A percentile compares a stretch with the other conserved stretches of the same genome.
These are phyloP conservation scores for Druon quercuslanigerum DNA, from an alignment of 1,140 invertebrate species.

Conservation along the genomic window DNA sequence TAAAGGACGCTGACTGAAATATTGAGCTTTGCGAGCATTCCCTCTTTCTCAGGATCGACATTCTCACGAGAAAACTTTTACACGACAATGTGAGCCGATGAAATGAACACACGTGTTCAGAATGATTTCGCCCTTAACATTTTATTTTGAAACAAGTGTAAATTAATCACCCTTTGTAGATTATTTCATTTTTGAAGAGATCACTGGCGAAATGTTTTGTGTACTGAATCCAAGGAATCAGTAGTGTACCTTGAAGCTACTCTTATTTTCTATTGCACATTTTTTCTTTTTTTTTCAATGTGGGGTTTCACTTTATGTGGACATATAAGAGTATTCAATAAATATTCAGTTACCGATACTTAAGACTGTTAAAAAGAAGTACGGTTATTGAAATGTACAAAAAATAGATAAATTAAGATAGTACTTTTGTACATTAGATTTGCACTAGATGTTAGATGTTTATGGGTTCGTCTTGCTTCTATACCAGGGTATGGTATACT, in stretches of 20 bases:
- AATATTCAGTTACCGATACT: slow-evolving; percentile 27
- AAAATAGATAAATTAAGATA: slow-evolving; percentile 1
- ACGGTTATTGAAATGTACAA: slow-evolving; percentile 17
- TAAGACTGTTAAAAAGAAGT: slow-evolving; percentile 30
- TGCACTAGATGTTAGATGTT: background rate
- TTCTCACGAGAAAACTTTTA: slow-evolving; percentile 5
- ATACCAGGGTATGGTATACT: background rate
- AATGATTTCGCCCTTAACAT: background rate
- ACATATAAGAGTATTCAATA: background rate
- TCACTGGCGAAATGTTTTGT: slow-evolving; percentile 10
- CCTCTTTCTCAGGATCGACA: slow-evolving; percentile 41
- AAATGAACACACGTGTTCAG: background rate
- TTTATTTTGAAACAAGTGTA: background rate
- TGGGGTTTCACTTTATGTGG: background rate
- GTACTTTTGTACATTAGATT: slow-evolving; percentile 22
- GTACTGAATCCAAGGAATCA: slow-evolving; percentile 18
- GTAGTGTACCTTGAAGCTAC: background rate
- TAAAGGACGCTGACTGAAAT: slow-evolving; percentile 59
- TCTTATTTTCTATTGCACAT: slow-evolving; percentile 21
- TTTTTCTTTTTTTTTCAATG: background rate
- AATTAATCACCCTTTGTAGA: background rate
- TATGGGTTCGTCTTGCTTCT: background rate
- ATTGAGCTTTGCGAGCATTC: slow-evolving; percentile 19
- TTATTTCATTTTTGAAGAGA: background rate
- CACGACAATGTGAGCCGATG: background rate